Conservation (phyloP, 2,797 vertebrate genomes). For the Eidolon dupreanum region DNA sequence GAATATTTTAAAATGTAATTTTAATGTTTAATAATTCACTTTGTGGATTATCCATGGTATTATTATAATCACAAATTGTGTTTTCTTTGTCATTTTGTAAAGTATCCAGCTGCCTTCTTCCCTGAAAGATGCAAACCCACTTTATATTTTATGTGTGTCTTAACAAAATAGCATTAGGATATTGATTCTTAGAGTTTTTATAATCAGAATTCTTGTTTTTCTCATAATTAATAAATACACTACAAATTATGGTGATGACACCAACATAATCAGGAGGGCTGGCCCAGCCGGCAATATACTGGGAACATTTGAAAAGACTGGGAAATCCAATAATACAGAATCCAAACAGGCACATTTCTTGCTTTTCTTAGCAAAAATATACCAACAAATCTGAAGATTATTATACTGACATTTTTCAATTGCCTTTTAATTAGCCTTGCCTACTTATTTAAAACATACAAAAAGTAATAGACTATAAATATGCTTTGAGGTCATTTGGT, state of each 20-base stretch:
- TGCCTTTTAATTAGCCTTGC: not conserved
- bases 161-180: not conserved
- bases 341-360: not conserved
- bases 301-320: not conserved
- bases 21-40: conserved; percentile 18
- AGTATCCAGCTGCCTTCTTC: not conserved
- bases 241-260: not conserved
- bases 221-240: not conserved
- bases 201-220: not conserved
- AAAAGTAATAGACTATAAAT: not conserved
- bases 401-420: not conserved
- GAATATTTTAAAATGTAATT: conserved; percentile 22
- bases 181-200: conserved; percentile 9
- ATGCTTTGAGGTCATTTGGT: not conserved
- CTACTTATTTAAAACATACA: conserved; percentile 6
- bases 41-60: not conserved
- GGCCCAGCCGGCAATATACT: not conserved
- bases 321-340: conserved; percentile 14
- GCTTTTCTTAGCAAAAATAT: conserved; percentile 48
- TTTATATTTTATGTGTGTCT: not conserved
- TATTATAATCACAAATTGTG: not conserved
- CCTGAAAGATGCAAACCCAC: not conserved
- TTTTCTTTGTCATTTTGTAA: not conserved
- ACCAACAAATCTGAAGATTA: not conserved
- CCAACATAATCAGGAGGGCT: not conserved